Evolutionary conservation across 2,797 vertebrate genomes (phyloP).

Genomic region (Cuniculus paca): DNA sequence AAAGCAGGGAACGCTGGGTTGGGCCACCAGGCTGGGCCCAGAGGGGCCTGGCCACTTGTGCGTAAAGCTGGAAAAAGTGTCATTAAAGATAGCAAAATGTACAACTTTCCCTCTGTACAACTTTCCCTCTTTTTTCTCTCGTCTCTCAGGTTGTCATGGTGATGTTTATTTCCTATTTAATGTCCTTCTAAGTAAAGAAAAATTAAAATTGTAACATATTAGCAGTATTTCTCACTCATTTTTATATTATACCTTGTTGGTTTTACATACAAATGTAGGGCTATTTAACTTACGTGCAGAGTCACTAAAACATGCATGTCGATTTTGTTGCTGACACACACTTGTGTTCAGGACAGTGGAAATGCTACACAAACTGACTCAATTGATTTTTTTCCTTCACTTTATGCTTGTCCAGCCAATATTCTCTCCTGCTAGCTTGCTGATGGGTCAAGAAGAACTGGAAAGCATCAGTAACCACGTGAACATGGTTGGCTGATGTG

Average conservation of each 20-base stretch:
- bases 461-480: background rate
- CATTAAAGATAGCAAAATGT: background rate
- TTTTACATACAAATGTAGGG: background rate
- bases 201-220: background rate
- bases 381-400: background rate
- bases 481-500: background rate
- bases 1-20: background rate
- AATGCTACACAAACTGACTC: background rate
- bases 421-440: background rate
- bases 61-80: background rate
- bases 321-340: background rate
- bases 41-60: background rate
- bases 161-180: constrained; percentile 32
- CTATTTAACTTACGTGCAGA: background rate
- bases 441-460: background rate
- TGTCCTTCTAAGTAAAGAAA: background rate
- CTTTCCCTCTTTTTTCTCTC: background rate
- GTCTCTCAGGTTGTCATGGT: background rate
- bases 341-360: background rate
- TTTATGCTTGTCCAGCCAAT: background rate
- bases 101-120: background rate
- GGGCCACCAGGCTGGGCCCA: background rate
- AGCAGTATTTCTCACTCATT: background rate
- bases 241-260: background rate
- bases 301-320: background rate